Evolutionary conservation across 1,140 invertebrate genomes (phyloP).

Genomic region (Aculops lycopersici): DNA sequence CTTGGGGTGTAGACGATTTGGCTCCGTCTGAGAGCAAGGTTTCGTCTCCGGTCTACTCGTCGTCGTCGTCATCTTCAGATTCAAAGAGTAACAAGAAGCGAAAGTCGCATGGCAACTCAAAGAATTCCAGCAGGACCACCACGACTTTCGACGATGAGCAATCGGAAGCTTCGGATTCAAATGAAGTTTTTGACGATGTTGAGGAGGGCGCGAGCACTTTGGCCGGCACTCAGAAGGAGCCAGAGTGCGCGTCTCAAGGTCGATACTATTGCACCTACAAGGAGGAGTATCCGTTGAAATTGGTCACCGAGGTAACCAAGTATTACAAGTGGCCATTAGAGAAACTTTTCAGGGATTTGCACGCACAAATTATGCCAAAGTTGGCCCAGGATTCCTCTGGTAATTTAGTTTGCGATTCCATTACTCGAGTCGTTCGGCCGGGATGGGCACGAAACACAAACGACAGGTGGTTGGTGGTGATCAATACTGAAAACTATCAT

Average conservation of each 20-base stretch:
- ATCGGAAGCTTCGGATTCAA: too few species aligned
- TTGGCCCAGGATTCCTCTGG: conserved; percentile 11
- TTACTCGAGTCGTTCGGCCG: conserved; percentile 11
- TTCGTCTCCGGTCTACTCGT: too few species aligned
- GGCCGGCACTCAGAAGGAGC: background rate
- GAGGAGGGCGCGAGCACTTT: too few species aligned
- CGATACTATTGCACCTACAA: conserved; percentile 15
- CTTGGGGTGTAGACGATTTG: too few species aligned
- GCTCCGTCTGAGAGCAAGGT: too few species aligned
- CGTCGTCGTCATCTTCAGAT: too few species aligned
- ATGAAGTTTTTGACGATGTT: too few species aligned
- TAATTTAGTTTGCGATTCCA: conserved; percentile 12
- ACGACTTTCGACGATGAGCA: too few species aligned
- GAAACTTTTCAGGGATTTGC: conserved; percentile 12
- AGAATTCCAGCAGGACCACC: too few species aligned
- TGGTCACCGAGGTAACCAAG: conserved; percentile 8
- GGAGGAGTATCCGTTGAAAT: conserved; percentile 12
- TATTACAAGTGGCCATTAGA: conserved; percentile 13
- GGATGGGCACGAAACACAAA: conserved; percentile 13
- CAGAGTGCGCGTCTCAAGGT: conserved; percentile 3
- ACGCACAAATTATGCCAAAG: conserved; percentile 9
- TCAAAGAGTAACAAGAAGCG: too few species aligned
- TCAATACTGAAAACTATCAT: conserved; percentile 12
- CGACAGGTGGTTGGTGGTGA: conserved; percentile 12
- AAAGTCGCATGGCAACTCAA: too few species aligned